phyloP scores from a whole-genome alignment of 2,797 vertebrate genomes.

The Pelobates cultripes region DNA sequence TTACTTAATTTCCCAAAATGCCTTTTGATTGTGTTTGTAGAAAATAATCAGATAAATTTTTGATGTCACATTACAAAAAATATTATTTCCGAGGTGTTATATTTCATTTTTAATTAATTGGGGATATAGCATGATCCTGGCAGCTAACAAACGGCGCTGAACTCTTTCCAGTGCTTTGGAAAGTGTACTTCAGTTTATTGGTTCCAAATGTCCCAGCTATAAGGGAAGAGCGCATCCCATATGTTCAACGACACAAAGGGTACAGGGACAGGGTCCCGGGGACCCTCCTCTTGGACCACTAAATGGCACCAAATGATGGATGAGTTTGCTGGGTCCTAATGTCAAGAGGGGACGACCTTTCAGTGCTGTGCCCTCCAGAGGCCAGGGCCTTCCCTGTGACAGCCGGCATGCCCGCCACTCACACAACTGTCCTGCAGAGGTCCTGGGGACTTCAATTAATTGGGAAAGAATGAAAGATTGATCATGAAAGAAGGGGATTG shows the following conservation, averaged over 20 bases:
- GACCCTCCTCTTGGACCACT: constrained; percentile 28
- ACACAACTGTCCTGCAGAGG: constrained; percentile 38
- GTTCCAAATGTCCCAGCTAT: no score
- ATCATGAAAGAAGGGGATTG: constrained; percentile 37
- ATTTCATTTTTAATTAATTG: no score
- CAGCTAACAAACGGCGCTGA: no score
- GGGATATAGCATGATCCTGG: no score
- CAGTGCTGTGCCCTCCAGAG: constrained; percentile 35
- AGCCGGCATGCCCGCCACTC: constrained; percentile 42
- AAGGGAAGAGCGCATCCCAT: constrained; percentile 15
- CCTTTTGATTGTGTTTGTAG: no score
- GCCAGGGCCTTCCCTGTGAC: constrained; percentile 11
- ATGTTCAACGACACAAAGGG: constrained; percentile 37
- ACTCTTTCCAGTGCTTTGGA: no score
- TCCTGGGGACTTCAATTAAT: constrained; percentile 50
- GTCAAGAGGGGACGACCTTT: constrained; percentile 53
- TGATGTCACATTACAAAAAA: no score
- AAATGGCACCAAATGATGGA: constrained; percentile 47
- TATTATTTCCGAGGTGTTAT: no score
- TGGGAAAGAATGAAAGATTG: constrained; percentile 43
- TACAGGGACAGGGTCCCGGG: background rate
- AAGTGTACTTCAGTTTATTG: no score
- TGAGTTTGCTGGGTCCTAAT: constrained; percentile 27
- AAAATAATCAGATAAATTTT: no score
- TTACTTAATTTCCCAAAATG: no score